Evolutionary conservation across 1,140 invertebrate species (phyloP), one percentile per base, ranked within the genome.

Genomic region (Meloidogyne exigua): DNA sequence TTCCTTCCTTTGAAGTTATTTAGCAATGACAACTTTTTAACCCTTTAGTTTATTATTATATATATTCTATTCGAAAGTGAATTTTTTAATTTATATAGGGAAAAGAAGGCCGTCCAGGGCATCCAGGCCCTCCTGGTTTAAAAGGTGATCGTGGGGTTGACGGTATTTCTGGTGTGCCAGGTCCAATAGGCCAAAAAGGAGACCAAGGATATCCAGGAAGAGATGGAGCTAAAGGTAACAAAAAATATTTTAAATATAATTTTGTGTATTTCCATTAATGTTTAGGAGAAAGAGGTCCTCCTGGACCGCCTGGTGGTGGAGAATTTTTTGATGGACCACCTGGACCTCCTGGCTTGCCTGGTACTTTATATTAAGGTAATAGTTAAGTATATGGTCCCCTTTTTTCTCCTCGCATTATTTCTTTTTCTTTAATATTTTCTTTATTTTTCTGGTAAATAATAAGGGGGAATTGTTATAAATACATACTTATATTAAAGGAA

Each of bases 131-230:
- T 12, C 82, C 82, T 23, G 88, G 82, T 26, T 84, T 84, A 75
- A 87, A 81, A 77, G 80, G 86, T 71, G 87, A 87, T 70, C 85
- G 79, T 32, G 86, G 86, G 57, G 44, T 82, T 63, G 85, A 85
- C 65, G 86, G 86, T 74, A 73, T 83, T 73, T 83, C 84, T 11
- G 86, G 86, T 71, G 32, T 84, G 2, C 81, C 86, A 26, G 86
- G 86, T 73, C 36, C 79, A 18, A 69, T 85, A 68, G 86, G 84
- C 18, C 80, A 78, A 39, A 87, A 87, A 74, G 84, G 86, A 65
- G 82, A 83, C n/a, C 77, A 80, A 76, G 86, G 86, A n/a, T 80
- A 67, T 63, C 79, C 83, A 26, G 83, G 83, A 73, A 62, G 82
- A 15, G 82, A 84, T 66, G 81, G 83, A 62, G 21, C 68, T 13